A percentile compares a stretch with the other conserved stretches of the same genome.
Conservation (phyloP, 2,113 vertebrate species). For the Macquaria australasica region DNA sequence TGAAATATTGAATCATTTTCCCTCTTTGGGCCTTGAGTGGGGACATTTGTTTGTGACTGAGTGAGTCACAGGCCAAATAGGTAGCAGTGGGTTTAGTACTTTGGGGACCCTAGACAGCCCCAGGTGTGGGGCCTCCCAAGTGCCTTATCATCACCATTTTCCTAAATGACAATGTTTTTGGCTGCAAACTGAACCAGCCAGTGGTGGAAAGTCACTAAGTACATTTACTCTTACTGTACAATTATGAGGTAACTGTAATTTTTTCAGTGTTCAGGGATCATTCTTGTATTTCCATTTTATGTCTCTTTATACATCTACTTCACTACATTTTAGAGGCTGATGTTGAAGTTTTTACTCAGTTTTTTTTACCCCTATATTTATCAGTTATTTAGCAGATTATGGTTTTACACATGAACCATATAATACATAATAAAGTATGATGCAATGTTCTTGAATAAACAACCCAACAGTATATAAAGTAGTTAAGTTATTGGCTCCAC, state of each 20-base stretch:
- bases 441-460: not conserved
- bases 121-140: not conserved
- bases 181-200: not conserved
- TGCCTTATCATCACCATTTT: not conserved
- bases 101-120: not conserved
- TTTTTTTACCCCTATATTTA: not conserved
- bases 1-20: no score
- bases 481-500: not conserved
- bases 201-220: not conserved
- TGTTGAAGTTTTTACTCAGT: not conserved
- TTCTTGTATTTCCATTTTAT: not conserved
- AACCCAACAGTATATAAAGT: not conserved
- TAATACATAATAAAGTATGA: not conserved
- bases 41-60: no score
- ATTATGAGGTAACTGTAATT: not conserved
- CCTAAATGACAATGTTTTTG: no score
- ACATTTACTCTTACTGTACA: no score
- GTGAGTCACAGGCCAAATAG: not conserved
- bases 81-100: not conserved
- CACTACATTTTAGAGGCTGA: not conserved
- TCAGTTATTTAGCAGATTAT: not conserved
- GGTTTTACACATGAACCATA: not conserved
- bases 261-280: not conserved
- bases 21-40: no score
- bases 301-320: not conserved